Conservation (phyloP, 1,140 invertebrate genomes). For the Eriocheir sinensis region DNA sequence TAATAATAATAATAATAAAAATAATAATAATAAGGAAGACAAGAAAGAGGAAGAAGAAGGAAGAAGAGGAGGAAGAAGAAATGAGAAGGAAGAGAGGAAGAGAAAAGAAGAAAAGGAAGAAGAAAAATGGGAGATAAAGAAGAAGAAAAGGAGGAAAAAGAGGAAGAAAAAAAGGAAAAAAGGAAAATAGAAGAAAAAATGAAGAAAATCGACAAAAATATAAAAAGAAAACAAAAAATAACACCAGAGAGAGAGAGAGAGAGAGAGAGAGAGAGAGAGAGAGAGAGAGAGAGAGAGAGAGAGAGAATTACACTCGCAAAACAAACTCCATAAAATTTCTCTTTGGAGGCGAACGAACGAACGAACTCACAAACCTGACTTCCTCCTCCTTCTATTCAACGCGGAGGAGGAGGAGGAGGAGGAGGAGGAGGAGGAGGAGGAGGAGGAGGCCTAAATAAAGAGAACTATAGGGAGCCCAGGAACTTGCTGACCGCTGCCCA, state of each 20-base stretch:
- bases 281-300: background rate
- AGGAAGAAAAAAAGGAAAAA: constrained; percentile 35
- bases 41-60: too few species aligned
- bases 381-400: background rate
- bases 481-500: constrained; percentile 54
- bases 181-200: background rate
- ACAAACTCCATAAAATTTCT: too few species aligned
- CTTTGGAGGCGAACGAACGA: background rate
- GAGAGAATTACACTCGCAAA: background rate
- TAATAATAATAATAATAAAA: too few species aligned
- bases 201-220: background rate
- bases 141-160: background rate
- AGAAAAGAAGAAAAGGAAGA: too few species aligned
- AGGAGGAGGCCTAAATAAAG: background rate
- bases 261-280: background rate
- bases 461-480: constrained; percentile 35
- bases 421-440: background rate
- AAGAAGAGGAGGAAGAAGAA: too few species aligned
- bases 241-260: background rate
- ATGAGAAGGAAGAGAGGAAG: too few species aligned
- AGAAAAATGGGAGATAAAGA: constrained; percentile 4
- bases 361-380: background rate
- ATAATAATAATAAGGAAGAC: too few species aligned
- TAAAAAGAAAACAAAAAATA: background rate
- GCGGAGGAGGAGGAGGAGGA: constrained; percentile 14